Conservation (phyloP, 1,140 invertebrate genomes). For the Neodiprion virginianus region DNA sequence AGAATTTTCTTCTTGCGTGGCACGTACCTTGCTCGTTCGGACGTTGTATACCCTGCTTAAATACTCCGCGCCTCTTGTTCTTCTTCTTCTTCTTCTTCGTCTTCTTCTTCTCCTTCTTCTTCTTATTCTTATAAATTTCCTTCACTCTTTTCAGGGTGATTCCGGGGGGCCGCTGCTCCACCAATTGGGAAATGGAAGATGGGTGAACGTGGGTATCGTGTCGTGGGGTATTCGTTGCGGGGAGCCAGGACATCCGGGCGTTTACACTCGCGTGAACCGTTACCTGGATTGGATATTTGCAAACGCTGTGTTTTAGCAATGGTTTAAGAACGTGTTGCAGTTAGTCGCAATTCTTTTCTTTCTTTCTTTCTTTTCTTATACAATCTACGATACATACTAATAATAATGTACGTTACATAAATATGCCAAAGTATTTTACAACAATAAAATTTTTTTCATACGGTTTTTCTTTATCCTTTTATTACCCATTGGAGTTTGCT, state of each 20-base stretch:
- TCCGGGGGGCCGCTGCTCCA: slow-evolving; percentile 83
- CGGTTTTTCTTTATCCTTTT: not conserved
- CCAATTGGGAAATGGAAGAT: slow-evolving; percentile 73
- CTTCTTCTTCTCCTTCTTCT: too few relatives aligned
- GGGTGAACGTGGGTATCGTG: slow-evolving; percentile 82
- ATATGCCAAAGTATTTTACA: not conserved
- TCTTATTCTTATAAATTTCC: not conserved
- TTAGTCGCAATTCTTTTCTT: slow-evolving; percentile 27
- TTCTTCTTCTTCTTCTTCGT: too few relatives aligned
- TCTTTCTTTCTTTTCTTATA: slow-evolving; percentile 8
- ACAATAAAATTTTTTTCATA: not conserved
- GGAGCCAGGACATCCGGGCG: slow-evolving; percentile 70
- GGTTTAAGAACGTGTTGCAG: not conserved
- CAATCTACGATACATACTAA: not conserved
- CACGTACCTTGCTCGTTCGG: too few relatives aligned
- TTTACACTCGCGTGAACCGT: slow-evolving; percentile 75
- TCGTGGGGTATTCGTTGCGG: slow-evolving; percentile 81
- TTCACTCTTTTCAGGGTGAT: slow-evolving; percentile 68
- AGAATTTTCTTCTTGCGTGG: not conserved
- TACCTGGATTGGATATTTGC: slow-evolving; percentile 78
- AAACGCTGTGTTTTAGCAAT: slow-evolving; percentile 64
- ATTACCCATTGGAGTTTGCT: not conserved
- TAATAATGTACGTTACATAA: too few relatives aligned
- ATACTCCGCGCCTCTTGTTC: too few relatives aligned
- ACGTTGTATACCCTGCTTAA: too few relatives aligned